phyloP scores from a whole-genome alignment of 1,140 invertebrate genomes.

The Delia radicum region DNA sequence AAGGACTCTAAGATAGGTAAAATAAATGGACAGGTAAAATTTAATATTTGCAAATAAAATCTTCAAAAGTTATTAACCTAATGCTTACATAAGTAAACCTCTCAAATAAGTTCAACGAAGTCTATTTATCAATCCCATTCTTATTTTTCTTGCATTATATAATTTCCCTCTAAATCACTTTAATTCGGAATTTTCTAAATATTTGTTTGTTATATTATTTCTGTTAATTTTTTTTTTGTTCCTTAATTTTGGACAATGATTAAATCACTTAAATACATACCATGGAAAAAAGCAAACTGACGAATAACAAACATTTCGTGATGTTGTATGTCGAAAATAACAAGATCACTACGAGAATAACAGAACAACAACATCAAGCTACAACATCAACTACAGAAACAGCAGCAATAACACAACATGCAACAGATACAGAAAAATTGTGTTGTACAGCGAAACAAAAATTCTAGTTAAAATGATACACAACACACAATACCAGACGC shows the following conservation, averaged over 20 bases:
- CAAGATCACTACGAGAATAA: neutral
- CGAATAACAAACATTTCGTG: constrained; percentile 52
- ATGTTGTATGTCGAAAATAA: constrained; percentile 38
- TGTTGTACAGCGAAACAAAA: neutral
- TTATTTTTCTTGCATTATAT: too few relatives aligned
- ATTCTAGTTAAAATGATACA: neutral
- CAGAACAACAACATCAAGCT: neutral
- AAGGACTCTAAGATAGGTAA: too few relatives aligned
- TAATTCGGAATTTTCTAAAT: too few relatives aligned
- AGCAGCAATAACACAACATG: constrained; percentile 5
- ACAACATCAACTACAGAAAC: neutral
- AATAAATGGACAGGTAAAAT: too few relatives aligned
- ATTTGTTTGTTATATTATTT: neutral
- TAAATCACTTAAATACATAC: constrained; percentile 5
- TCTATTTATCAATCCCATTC: too few relatives aligned
- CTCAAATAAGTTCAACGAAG: too few relatives aligned
- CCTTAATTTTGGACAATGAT: constrained; percentile 11
- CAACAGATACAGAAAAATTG: neutral
- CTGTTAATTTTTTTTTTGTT: neutral
- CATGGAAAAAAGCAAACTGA: constrained; percentile 28
- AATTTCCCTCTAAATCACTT: too few relatives aligned
- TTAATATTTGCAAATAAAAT: too few relatives aligned
- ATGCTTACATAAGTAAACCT: too few relatives aligned
- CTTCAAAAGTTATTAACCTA: too few relatives aligned
- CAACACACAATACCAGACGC: too few relatives aligned